Percentiles rank a stretch among this genome's conserved stretches.
Evolutionary conservation across 2,888 invertebrate genomes (phyloP).

Genomic region (Unio pictorum): DNA sequence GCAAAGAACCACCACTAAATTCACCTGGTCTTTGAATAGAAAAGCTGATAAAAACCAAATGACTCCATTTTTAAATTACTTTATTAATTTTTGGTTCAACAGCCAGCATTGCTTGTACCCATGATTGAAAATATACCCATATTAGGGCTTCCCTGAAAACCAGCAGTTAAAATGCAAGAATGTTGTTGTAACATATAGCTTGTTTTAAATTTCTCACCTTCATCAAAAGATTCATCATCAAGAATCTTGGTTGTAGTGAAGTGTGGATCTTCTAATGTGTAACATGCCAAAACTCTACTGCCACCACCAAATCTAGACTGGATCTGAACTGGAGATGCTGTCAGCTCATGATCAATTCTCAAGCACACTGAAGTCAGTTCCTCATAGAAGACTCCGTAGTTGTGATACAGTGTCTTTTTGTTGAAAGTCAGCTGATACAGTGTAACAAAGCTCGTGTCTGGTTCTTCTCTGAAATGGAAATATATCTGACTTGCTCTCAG

Average conservation of each 20-base stretch:
- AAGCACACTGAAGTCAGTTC: constrained; percentile 60
- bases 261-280: constrained; percentile 57
- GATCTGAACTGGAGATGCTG: constrained; percentile 36
- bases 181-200: too few species aligned
- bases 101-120: too few species aligned
- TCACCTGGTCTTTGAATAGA: too few species aligned
- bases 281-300: constrained; percentile 57
- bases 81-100: too few species aligned
- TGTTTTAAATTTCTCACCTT: constrained; percentile 40
- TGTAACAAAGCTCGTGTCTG: constrained; percentile 74
- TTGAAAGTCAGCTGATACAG: constrained; percentile 86
- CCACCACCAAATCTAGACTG: constrained; percentile 32
- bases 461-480: too few species aligned
- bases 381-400: constrained; percentile 63
- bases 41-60: too few species aligned
- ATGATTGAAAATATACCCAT: too few species aligned
- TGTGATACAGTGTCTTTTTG: constrained; percentile 73
- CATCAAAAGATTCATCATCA: constrained; percentile 62
- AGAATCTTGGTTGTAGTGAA: constrained; percentile 43
- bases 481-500: too few species aligned
- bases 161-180: too few species aligned
- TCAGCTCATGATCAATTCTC: constrained; percentile 62
- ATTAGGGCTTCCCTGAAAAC: too few species aligned
- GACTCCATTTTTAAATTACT: too few species aligned
- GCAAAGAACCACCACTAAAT: too few species aligned